Base-by-base conservation (phyloP, 2,113 vertebrate genomes). In the Oxygymnocypris stewartii region DNA sequence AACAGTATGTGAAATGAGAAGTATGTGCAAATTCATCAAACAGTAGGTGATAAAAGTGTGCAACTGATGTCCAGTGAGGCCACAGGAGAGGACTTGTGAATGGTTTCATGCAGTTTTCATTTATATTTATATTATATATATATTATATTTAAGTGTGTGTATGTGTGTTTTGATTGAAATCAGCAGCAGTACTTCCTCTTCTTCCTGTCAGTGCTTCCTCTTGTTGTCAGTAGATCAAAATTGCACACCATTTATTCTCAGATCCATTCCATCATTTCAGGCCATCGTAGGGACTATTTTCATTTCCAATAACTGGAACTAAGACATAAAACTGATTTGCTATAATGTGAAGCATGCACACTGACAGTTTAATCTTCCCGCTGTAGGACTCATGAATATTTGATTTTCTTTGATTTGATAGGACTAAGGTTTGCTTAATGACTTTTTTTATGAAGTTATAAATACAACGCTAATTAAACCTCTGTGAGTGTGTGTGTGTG, bases 361-460 rank as follows among this genome's bases (percentile, higher is more conserved):
- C 82, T 80, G 77, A 88, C 88, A 86, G 81, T 80, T 67, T 86
- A 86, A 86, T 84, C 76, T 88, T 78, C 85, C 79, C 12, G 28
- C 40, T 10, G 44, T 49, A 76, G 18, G 42, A 84, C 57, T 80
- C 40, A 42, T 49, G 61, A 79, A 74, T 77, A 73, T 79, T 86
- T 42, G 63, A 86, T 79, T 84, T 84, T 69, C 67, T 84, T 47
- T 84, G 76, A 84, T 75, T 57, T 67, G 71, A 83, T 71, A 54
- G 61, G 44, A 83, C 65, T 71, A 37, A 71, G 80, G 81, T 83
- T 71, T 83, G 80, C 65, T 49, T 71, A 82, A 65, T 18, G 57
- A 84, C 84, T 84, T 84, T 84, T 88, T 84, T 71, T 54, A 57
- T 79, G 25, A 83, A 86, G 65, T 40, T 75, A 49, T 59, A 67